These are phyloP conservation scores for Drosophila ezoana DNA, from an alignment of 2,888 invertebrate genomes.

Conservation along the genomic window DNA sequence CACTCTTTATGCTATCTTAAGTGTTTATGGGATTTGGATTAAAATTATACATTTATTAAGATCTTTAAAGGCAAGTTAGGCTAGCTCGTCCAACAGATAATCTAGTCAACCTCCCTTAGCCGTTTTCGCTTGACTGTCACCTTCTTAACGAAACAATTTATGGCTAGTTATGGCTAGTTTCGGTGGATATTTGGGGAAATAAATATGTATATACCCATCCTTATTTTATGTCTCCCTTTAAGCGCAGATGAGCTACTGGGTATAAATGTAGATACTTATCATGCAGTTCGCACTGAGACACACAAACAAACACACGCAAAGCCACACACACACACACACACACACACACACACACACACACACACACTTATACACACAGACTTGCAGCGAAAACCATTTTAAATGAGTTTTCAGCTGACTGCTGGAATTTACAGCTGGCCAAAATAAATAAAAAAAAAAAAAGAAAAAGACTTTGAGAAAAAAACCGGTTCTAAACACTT, in stretches of 20 bases:
- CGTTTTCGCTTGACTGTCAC: too few relatives aligned
- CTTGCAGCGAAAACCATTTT: slow-evolving; percentile 44
- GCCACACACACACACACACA: background rate
- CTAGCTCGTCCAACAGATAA: too few relatives aligned
- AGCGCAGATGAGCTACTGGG: slow-evolving; percentile 5
- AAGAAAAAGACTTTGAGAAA: background rate
- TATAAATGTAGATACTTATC: slow-evolving; percentile 39
- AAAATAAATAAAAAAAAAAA: slow-evolving; percentile 23
- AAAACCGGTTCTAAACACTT: slow-evolving; percentile 64
- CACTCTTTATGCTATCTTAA: too few relatives aligned
- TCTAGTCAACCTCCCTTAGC: too few relatives aligned
- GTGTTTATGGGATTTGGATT: too few relatives aligned
- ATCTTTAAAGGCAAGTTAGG: too few relatives aligned
- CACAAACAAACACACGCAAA: slow-evolving; percentile 9
- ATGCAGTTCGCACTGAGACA: slow-evolving; percentile 43
- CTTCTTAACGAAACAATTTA: too few relatives aligned
- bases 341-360: slow-evolving; percentile 3
- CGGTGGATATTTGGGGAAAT: too few relatives aligned
- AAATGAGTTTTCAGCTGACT: slow-evolving; percentile 70
- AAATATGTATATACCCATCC: background rate
- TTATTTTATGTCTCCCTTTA: slow-evolving; percentile 3
- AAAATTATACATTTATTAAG: too few relatives aligned
- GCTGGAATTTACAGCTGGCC: slow-evolving; percentile 56
- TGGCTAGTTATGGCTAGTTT: too few relatives aligned
- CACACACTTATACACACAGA: background rate